Conservation (phyloP, 2,888 invertebrate genomes). For the Antheraea assamensis region DNA sequence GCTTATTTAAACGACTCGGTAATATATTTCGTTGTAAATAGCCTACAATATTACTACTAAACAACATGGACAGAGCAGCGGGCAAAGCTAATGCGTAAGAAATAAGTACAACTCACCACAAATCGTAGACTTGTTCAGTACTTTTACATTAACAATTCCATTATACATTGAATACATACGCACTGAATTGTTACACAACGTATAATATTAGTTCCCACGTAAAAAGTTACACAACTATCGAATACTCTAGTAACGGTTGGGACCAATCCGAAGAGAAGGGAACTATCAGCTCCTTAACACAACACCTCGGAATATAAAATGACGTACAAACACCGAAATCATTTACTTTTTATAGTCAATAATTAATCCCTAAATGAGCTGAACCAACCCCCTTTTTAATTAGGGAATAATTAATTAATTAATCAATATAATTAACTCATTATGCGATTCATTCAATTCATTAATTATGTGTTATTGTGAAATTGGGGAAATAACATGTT, state of each 20-base stretch:
- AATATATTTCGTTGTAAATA: no score
- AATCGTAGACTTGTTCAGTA: no score
- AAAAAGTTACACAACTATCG: neutral
- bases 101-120: no score
- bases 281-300: neutral
- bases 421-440: constrained; percentile 12
- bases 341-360: neutral
- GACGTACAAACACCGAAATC: neutral
- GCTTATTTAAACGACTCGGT: no score
- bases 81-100: no score
- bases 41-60: no score
- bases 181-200: neutral
- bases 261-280: neutral
- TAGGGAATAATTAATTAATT: neutral
- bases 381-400: constrained; percentile 4
- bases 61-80: no score
- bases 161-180: no score
- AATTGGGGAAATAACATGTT: constrained; percentile 1
- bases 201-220: neutral
- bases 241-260: neutral
- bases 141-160: no score
- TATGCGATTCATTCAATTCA: neutral
- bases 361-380: constrained; percentile 4
- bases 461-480: constrained; percentile 10
- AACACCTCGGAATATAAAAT: neutral